Evolutionary conservation across 2,797 vertebrate genomes (phyloP).

Genomic region (Sebastes steindachneri): DNA sequence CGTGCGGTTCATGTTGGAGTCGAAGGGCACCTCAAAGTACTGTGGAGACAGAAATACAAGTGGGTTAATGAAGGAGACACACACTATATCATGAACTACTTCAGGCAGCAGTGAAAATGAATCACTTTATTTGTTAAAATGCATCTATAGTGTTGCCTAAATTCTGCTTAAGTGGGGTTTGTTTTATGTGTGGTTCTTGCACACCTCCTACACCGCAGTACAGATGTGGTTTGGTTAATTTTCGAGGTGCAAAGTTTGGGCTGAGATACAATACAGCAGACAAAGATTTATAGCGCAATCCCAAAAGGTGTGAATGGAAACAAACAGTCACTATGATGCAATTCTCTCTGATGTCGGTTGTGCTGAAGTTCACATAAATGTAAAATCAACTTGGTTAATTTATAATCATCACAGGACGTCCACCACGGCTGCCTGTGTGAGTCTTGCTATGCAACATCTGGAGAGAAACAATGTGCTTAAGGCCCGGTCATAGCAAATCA

Average conservation of each 20-base stretch:
- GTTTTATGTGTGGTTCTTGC: background rate
- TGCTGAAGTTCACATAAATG: background rate
- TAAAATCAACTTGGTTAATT: background rate
- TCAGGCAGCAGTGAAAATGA: background rate
- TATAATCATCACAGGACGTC: background rate
- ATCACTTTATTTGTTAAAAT: background rate
- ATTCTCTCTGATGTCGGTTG: background rate
- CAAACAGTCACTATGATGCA: background rate
- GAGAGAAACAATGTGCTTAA: constrained; percentile 20
- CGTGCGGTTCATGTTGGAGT: constrained; percentile 99
- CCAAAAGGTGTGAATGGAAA: background rate
- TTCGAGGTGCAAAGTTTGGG: background rate
- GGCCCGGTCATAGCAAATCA: constrained; percentile 17
- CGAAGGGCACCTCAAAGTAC: constrained; percentile 99
- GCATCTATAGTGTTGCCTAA: background rate
- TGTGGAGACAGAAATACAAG: constrained; percentile 75
- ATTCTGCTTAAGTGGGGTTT: background rate
- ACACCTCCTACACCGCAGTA: background rate
- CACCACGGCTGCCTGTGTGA: background rate
- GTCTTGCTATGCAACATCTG: constrained; percentile 32
- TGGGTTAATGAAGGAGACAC: constrained; percentile 12
- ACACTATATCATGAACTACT: background rate
- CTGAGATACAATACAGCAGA: background rate
- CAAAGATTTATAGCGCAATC: background rate
- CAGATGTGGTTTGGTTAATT: background rate